phyloP scores from a whole-genome alignment of 2,113 vertebrate species.

The Promerops cafer region DNA sequence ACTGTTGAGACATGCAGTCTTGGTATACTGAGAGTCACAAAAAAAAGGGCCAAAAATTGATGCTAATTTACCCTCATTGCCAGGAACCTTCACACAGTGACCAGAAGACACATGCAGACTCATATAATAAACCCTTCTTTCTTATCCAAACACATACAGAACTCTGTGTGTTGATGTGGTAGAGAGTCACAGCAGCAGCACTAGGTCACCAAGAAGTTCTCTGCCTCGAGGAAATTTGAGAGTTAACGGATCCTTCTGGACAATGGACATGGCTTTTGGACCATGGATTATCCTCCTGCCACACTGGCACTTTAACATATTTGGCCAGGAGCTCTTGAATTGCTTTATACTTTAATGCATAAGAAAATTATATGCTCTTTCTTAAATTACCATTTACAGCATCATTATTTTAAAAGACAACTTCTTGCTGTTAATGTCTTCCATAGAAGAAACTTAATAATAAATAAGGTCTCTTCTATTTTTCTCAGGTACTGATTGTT shows the following conservation, averaged over 20 bases:
- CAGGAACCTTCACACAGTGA: background rate
- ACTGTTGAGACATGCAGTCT: background rate
- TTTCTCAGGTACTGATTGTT: background rate
- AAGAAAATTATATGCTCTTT: background rate
- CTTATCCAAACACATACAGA: background rate
- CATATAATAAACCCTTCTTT: background rate
- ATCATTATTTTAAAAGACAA: background rate
- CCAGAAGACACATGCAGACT: background rate
- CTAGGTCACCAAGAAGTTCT: background rate
- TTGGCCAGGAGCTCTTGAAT: background rate
- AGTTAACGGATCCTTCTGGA: background rate
- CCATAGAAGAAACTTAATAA: background rate
- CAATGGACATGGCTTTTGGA: background rate
- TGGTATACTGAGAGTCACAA: background rate
- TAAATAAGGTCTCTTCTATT: background rate
- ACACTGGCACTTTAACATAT: background rate
- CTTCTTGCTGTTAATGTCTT: background rate
- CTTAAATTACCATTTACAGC: background rate
- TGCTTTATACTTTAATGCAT: background rate
- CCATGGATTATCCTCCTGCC: background rate
- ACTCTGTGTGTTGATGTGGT: background rate
- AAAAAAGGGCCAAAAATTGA: background rate
- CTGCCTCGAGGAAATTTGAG: background rate
- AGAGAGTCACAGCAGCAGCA: background rate
- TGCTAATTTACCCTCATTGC: background rate